Base-by-base conservation (phyloP, 2,888 invertebrate species). In the Frankliniella fusca region DNA sequence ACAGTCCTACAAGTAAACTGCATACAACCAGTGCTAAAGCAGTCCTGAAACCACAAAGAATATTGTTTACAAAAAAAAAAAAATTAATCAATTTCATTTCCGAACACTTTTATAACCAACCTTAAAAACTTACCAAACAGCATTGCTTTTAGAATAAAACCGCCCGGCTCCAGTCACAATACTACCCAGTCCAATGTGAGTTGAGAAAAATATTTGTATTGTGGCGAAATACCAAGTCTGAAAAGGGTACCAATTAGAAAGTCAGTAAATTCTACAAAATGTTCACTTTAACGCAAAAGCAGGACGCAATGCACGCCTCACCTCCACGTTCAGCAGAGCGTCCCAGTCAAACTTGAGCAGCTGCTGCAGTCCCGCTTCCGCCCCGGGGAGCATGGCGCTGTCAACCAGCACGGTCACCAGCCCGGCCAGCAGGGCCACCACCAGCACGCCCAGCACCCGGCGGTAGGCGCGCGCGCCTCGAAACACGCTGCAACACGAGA, bases 151-250 rank as follows among this genome's bases (percentile, higher is more conserved):
- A 84, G 90, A 90, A 85, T 92, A 92, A 49, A 92, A 88, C 79
- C 91, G 90, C 48, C 92, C 92, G 18, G 92, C 92, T 80, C 91
- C 90, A 80, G 93, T 93, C 50, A 91, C 90, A 83, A 92, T 89
- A 84, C 92, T 91, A 38, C 93, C 93, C 85, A 92, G 91, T 83
- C 92, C 91, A 80, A 92, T 88, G 82, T 92, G 91, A 3, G 92
- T 91, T 0, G 93, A 92, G 86, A 93, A 88, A 85, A 93, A 88
- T 80, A 92, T 90, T 87, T 93, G 93, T 61, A 92, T 90, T 84
- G 91, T 87, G 0, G 92, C 91, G 85, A 91, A 92, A 86, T 92
- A 92, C 93, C 93, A 93, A 84, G 86, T 90, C 90, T 90, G 85
- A 80, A 88, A 88, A 83, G 82, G 83, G 83, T 83, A 65, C 82